Evolutionary conservation across 2,888 invertebrate genomes (phyloP).

Genomic region (Drosophila villosipedis): DNA sequence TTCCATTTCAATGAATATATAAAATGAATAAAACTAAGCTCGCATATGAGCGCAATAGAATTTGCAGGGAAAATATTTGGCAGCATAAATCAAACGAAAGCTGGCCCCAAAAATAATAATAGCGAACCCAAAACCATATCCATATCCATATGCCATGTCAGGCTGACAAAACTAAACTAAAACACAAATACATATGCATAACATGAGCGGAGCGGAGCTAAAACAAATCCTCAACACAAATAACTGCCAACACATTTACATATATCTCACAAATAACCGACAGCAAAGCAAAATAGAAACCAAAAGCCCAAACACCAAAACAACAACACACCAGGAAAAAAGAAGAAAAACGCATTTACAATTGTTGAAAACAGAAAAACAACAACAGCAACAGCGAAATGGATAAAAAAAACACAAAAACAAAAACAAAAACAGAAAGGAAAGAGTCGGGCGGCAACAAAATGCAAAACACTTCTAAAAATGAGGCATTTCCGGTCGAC

Average conservation of each 20-base stretch:
- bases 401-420: background rate
- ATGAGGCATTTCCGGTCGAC: conserved; percentile 80
- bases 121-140: conserved; percentile 57
- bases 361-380: conserved; percentile 43
- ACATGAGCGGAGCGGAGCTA: conserved; percentile 60
- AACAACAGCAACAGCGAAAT: conserved; percentile 6
- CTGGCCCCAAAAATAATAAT: conserved; percentile 39
- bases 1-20: background rate
- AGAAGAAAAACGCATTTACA: conserved; percentile 55
- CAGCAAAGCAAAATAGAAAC: conserved; percentile 58
- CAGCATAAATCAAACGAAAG: conserved; percentile 69
- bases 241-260: conserved; percentile 77
- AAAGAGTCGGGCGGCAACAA: conserved; percentile 53
- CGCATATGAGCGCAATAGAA: conserved; percentile 29
- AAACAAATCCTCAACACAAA: conserved; percentile 79
- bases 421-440: background rate
- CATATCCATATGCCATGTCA: conserved; percentile 61
- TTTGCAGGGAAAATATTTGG: conserved; percentile 54
- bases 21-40: background rate
- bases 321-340: conserved; percentile 26
- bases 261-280: conserved; percentile 69
- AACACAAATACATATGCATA: conserved; percentile 78
- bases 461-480: conserved; percentile 81
- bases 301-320: conserved; percentile 58
- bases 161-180: conserved; percentile 78